Evolutionary conservation across 2,797 vertebrate species (phyloP), one percentile per base, ranked within the genome.

Genomic region (Sebastes aleutianus): DNA sequence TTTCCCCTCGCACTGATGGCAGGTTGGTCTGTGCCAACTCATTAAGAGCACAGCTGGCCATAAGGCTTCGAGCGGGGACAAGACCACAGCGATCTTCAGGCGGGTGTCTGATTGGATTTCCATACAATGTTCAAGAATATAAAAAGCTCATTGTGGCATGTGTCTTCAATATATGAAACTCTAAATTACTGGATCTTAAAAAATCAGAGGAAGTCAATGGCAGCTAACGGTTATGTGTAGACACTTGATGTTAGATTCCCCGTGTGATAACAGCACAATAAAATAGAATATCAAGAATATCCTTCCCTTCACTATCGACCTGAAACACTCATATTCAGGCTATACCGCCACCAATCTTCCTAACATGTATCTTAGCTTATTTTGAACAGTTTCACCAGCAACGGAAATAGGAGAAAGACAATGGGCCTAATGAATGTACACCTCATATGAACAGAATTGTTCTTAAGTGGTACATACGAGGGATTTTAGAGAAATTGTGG

Each of bases 11-110:
- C 80, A 74, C 29, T 54, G 85, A 65, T 84, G 83, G 74, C 82
- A 77, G 79, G 85, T 83, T 76, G 76, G 87, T 78, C 81, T 70
- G 83, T 91, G 93, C 93, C 93, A 94, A 94, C 88, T 95, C 93
- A 94, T 95, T 94, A 94, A 91, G 69, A 93, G 80, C 87, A 89
- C 91, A 95, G 93, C 91, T 93, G 92, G 91, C 76, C 73, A 82
- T 78, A 66, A 70, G 85, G 78, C 85, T 83, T 67, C 70, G 80
- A 86, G 73, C 53, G 20, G 80, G 72, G 74, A 47, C 58, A 61
- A 82, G 76, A 87, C 87, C 82, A 78, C 78, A 78, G 89, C 87
- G 76, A 77, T 75, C 66, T 75, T 79, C 82, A 79, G 73, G 82
- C 31, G 53, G 85, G 62, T 69, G 78, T 77, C 80, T 82, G 82